Base-by-base conservation (phyloP, 2,888 invertebrate species). In the Mechanitis messenoides region DNA sequence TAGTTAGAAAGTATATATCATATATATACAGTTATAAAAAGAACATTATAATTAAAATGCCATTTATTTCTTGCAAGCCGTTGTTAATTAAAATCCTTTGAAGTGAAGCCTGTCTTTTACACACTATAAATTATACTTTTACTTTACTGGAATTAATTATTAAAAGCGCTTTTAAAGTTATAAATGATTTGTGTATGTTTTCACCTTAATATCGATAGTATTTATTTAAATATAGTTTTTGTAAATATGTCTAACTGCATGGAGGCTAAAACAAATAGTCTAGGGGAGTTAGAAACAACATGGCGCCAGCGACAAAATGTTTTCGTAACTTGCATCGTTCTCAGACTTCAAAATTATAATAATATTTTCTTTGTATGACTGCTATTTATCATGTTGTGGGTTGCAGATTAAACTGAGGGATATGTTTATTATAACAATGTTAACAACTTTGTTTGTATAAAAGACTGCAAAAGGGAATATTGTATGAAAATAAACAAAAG, bases 211-310 rank as follows among this genome's bases (percentile, higher is more conserved):
- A 59, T 61, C 57, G 58, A 61, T 64, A 53, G 47, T 56, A 45
- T 64, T 58, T 64, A 61, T 58, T 66, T 47, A 55, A 56, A 61
- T 61, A 50, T 50, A 58, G 53, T 58, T 61, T 59, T 61, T 63
- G 61, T 61, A 61, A 75, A 74, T 82, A 76, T 74, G 76, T 73
- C 74, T 74, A 75, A 75, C 71, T 79, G 77, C 77, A 80, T 73
- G 62, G 59, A 74, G 61, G 63, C 33, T 53, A 60, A 66, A 69
- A 69, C 67, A 69, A 64, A 63, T 63, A 69, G 69, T 62, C 47
- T 61, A 63, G 72, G 65, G 71, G 62, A 73, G 73, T 74, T 74
- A 58, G 67, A 53, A 80, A 77, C 80, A 81, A 78, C 73, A 79
- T 76, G 78, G 74, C 73, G 75, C 73, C 71, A 62, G 71, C 64